Conservation (phyloP, 2,888 invertebrate genomes). For the Artemia sinica region DNA sequence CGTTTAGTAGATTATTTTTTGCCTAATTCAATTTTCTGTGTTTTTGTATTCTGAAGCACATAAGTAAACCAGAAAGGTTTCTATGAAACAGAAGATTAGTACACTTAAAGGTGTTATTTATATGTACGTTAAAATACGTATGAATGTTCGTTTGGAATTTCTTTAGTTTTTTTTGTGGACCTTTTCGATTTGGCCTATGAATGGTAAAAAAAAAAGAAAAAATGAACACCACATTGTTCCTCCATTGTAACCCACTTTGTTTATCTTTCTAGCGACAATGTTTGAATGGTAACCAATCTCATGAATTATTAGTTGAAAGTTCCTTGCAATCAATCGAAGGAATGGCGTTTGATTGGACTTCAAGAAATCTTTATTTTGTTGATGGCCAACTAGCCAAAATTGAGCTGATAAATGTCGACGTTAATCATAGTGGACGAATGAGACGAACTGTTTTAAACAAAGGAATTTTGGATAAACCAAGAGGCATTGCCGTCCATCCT, state of each 20-base stretch:
- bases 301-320: conserved; percentile 53
- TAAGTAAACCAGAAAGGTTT: too few relatives aligned
- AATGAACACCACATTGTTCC: not conserved
- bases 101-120: too few relatives aligned
- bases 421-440: conserved; percentile 47
- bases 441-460: conserved; percentile 53
- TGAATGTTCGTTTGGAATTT: not conserved
- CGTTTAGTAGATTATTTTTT: too few relatives aligned
- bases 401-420: conserved; percentile 55
- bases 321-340: conserved; percentile 66
- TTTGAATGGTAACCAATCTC: conserved; percentile 45
- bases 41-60: too few relatives aligned
- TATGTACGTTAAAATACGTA: too few relatives aligned
- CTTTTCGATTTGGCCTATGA: not conserved
- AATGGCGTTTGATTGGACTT: conserved; percentile 75
- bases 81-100: too few relatives aligned
- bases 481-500: conserved; percentile 69
- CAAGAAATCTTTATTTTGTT: conserved; percentile 67
- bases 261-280: conserved; percentile 41
- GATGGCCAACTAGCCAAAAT: conserved; percentile 61
- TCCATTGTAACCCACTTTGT: not conserved
- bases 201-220: not conserved
- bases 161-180: not conserved
- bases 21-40: too few relatives aligned
- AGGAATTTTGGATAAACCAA: conserved; percentile 48